Conservation (phyloP, 2,888 invertebrate genomes). For the Chaitophorus viminalis region DNA sequence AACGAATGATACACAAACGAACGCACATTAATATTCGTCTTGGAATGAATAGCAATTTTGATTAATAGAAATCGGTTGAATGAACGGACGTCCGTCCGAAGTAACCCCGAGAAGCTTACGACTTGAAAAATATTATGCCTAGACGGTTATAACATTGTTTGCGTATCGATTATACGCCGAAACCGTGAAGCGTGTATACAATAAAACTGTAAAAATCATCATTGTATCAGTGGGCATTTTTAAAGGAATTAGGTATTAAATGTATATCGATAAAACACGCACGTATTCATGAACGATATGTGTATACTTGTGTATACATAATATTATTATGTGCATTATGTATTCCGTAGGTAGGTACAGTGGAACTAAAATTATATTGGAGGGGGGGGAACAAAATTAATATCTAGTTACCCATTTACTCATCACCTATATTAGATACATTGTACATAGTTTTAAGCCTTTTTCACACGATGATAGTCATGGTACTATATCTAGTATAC, state of each 20-base stretch:
- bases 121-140: not conserved
- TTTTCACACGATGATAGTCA: too few species aligned
- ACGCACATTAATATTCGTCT: slow-evolving; percentile 3
- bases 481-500: too few species aligned
- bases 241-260: not conserved
- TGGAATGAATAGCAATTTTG: slow-evolving; percentile 26
- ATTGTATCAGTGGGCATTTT: not conserved
- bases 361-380: too few species aligned
- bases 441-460: too few species aligned
- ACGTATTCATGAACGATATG: not conserved
- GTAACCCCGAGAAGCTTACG: not conserved
- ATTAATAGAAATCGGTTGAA: slow-evolving; percentile 23
- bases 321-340: too few species aligned
- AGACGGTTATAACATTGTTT: not conserved
- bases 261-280: not conserved
- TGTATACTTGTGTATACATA: too few species aligned
- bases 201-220: not conserved
- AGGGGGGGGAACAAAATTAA: too few species aligned
- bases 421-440: too few species aligned
- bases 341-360: too few species aligned
- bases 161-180: not conserved
- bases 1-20: not conserved
- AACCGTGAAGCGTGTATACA: too few species aligned
- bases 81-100: not conserved
- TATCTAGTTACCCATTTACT: too few species aligned